Percentiles rank a stretch among this genome's conserved stretches.
Evolutionary conservation across 2,113 vertebrate genomes (phyloP).

Genomic region (Corydoras maculifer): DNA sequence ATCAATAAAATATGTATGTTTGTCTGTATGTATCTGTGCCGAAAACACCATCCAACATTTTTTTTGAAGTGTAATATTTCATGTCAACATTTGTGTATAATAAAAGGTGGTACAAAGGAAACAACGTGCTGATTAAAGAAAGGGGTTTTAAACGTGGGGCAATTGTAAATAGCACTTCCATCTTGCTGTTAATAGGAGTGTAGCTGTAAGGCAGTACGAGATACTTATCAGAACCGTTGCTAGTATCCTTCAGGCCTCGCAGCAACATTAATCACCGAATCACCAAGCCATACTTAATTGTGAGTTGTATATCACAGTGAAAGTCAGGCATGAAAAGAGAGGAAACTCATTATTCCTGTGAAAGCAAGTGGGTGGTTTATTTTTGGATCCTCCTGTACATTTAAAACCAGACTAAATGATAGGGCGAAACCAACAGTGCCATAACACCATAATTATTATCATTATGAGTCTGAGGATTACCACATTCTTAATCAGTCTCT

Average conservation of each 20-base stretch:
- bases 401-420: conserved; percentile 82
- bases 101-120: conserved; percentile 89
- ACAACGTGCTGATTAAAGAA: conserved; percentile 99
- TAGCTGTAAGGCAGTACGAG: conserved; percentile 72
- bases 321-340: conserved; percentile 84
- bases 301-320: conserved; percentile 99
- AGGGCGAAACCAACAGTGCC: conserved; percentile 61
- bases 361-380: conserved; percentile 87
- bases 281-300: conserved; percentile 99
- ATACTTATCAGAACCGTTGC: conserved; percentile 58
- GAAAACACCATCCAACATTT: too few species aligned
- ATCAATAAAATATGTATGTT: too few species aligned
- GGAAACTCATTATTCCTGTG: conserved; percentile 98
- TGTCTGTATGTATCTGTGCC: too few species aligned
- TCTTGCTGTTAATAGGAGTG: conserved; percentile 96
- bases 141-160: conserved; percentile 94
- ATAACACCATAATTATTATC: conserved; percentile 70
- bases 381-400: conserved; percentile 83
- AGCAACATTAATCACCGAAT: conserved; percentile 99
- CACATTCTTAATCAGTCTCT: too few species aligned
- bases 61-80: too few species aligned
- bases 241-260: conserved; percentile 81
- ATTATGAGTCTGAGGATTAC: conserved; percentile 25
- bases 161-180: conserved; percentile 99
- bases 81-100: conserved; percentile 82